phyloP scores from a whole-genome alignment of 2,113 vertebrate species.

The Synodontis membranacea region DNA sequence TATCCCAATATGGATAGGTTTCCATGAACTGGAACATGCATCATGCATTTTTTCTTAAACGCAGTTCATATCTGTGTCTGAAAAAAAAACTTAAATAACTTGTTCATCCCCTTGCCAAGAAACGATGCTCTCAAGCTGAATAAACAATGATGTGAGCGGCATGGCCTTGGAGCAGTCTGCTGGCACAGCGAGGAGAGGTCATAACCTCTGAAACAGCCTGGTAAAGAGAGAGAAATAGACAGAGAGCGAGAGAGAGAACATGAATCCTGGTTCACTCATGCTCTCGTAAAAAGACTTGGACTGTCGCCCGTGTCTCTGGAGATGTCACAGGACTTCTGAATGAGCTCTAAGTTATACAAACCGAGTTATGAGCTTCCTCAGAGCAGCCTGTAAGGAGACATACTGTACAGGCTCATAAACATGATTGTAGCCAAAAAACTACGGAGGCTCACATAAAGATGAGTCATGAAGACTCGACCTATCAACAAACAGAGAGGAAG shows the following conservation, averaged over 20 bases:
- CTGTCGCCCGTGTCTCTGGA: background rate
- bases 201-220: slow-evolving; percentile 28
- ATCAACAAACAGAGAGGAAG: slow-evolving; percentile 53
- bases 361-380: background rate
- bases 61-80: background rate
- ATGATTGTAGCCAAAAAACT: background rate
- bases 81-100: slow-evolving; percentile 21
- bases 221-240: slow-evolving; percentile 22
- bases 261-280: slow-evolving; percentile 19
- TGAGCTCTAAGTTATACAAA: slow-evolving; percentile 13
- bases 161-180: slow-evolving; percentile 63
- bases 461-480: background rate
- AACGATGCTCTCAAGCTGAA: slow-evolving; percentile 69
- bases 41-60: background rate
- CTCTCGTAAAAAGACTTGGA: slow-evolving; percentile 15
- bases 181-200: slow-evolving; percentile 62
- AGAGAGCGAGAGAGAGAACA: slow-evolving; percentile 23
- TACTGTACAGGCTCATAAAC: slow-evolving; percentile 5
- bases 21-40: slow-evolving; percentile 2
- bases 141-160: slow-evolving; percentile 70
- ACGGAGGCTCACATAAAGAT: background rate
- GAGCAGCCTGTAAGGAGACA: background rate
- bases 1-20: slow-evolving; percentile 45
- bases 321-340: slow-evolving; percentile 32
- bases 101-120: slow-evolving; percentile 61